phyloP scores from a whole-genome alignment of 2,888 invertebrate species.

The Erannis defoliaria region DNA sequence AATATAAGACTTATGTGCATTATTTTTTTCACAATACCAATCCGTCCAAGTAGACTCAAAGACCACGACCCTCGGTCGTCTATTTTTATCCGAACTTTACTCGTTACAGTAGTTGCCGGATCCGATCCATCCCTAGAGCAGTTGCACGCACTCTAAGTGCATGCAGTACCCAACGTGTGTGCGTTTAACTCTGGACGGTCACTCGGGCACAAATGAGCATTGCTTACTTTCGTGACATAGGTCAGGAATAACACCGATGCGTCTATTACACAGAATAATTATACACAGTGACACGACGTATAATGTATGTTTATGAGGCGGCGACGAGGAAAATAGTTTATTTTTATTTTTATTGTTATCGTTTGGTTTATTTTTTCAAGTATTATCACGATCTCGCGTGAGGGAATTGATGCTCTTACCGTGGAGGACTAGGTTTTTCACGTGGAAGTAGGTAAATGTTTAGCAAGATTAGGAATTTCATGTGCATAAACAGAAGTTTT shows the following conservation, averaged over 20 bases:
- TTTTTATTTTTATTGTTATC: not conserved
- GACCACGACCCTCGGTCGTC: no score
- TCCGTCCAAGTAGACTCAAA: no score
- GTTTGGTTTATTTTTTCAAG: no score
- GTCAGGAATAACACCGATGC: slow-evolving; percentile 57
- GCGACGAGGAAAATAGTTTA: not conserved
- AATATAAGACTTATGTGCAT: no score
- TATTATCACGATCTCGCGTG: no score
- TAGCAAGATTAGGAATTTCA: no score
- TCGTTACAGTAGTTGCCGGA: slow-evolving; percentile 1
- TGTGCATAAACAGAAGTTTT: no score
- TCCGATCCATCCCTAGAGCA: slow-evolving; percentile 2
- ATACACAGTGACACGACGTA: slow-evolving; percentile 1
- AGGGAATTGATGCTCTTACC: no score
- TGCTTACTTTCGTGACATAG: slow-evolving; percentile 65
- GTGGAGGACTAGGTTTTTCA: no score
- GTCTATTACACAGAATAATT: slow-evolving; percentile 10
- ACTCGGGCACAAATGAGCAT: slow-evolving; percentile 62
- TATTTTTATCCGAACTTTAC: not conserved
- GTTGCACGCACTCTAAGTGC: slow-evolving; percentile 21
- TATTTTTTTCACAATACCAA: no score
- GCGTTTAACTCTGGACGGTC: slow-evolving; percentile 59
- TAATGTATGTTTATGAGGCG: not conserved
- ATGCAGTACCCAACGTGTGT: slow-evolving; percentile 45
- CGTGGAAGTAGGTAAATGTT: no score